Percentiles rank a stretch among this genome's conserved stretches.
These are phyloP conservation scores for Apocheima hispidaria DNA, from an alignment of 2,888 invertebrate species.

Conservation along the genomic window DNA sequence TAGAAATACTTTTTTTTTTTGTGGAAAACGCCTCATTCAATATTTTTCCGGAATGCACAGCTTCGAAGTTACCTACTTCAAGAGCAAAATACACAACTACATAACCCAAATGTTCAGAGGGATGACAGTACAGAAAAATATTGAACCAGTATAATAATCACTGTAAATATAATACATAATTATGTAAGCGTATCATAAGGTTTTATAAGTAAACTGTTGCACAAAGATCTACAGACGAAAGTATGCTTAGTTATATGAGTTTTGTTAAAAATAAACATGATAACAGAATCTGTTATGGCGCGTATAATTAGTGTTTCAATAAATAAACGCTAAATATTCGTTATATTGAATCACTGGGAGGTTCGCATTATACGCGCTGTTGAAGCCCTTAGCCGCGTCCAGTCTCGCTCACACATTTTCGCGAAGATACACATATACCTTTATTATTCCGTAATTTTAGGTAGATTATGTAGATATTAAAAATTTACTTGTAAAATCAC, in stretches of 20 bases:
- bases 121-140: neutral
- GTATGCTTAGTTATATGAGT: neutral
- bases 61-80: no score
- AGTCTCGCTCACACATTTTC: no score
- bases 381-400: no score
- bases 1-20: no score
- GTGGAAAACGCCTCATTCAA: no score
- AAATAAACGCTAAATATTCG: conserved; percentile 3
- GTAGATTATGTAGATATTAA: no score
- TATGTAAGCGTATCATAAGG: conserved; percentile 8
- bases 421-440: no score
- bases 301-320: conserved; percentile 33
- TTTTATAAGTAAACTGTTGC: conserved; percentile 19
- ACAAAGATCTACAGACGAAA: conserved; percentile 29
- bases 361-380: conserved; percentile 31
- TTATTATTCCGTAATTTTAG: no score
- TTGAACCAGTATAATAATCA: neutral
- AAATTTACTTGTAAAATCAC: no score
- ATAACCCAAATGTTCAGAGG: no score
- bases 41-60: no score
- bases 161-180: conserved; percentile 20
- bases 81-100: no score
- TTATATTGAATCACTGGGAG: conserved; percentile 34
- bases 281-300: conserved; percentile 13
- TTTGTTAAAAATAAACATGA: neutral